Evolutionary conservation across 2,113 vertebrate genomes (phyloP).

Genomic region (Syrrhaptes paradoxus): DNA sequence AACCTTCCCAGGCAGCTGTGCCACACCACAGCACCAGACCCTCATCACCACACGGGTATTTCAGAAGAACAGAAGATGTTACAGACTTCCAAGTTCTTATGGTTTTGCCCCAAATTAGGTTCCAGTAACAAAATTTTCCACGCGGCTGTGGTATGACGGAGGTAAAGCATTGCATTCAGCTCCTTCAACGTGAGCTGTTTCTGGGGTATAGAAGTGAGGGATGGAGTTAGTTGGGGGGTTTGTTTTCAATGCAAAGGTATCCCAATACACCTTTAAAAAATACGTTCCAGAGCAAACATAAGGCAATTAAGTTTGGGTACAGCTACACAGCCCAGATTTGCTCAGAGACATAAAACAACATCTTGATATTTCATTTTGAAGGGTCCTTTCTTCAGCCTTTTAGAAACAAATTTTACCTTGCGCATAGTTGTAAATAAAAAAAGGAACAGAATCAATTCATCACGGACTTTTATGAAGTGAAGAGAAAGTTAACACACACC

Average conservation of each 20-base stretch:
- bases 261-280: constrained; percentile 53
- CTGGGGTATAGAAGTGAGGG: not conserved
- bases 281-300: constrained; percentile 25
- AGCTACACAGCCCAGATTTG: constrained; percentile 38
- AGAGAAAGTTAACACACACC: not conserved
- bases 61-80: not conserved
- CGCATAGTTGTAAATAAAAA: not conserved
- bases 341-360: constrained; percentile 37
- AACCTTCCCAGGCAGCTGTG: not conserved
- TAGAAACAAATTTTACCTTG: constrained; percentile 16
- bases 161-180: constrained; percentile 31
- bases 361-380: constrained; percentile 53
- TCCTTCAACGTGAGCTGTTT: constrained; percentile 23
- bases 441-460: not conserved
- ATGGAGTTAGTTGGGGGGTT: not conserved
- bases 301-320: constrained; percentile 18
- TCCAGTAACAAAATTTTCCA: constrained; percentile 4
- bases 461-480: not conserved
- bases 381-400: constrained; percentile 57
- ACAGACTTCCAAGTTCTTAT: not conserved
- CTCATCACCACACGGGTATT: accelerated
- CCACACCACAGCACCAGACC: no score
- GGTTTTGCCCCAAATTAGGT: not conserved
- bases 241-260: constrained; percentile 26
- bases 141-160: not conserved